Evolutionary conservation across 2,888 invertebrate species (phyloP).

Genomic region (Xylota segnis): DNA sequence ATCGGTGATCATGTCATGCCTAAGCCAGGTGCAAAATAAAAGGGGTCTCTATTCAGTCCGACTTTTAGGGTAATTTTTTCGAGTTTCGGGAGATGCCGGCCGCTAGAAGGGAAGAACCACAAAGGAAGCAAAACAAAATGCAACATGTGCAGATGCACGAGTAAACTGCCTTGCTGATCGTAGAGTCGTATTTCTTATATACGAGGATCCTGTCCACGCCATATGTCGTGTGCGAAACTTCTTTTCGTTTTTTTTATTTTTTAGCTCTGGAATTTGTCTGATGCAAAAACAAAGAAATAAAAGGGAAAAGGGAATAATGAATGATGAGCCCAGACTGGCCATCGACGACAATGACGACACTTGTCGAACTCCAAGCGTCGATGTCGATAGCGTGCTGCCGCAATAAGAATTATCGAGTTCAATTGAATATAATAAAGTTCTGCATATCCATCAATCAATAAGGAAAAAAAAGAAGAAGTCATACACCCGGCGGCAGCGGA

Average conservation of each 20-base stretch:
- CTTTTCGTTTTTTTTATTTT: constrained; percentile 11
- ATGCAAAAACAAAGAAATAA: constrained; percentile 4
- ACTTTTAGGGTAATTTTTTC: constrained; percentile 7
- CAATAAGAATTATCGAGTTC: constrained; percentile 38
- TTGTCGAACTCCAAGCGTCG: constrained; percentile 32
- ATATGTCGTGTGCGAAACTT: constrained; percentile 63
- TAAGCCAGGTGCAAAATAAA: constrained; percentile 68
- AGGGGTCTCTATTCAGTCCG: not conserved
- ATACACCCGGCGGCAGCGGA: not conserved
- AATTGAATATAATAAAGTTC: constrained; percentile 44
- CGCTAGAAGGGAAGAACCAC: constrained; percentile 6
- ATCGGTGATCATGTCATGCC: constrained; percentile 57
- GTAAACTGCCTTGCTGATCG: not conserved
- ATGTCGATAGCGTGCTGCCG: constrained; percentile 34
- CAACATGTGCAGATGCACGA: constrained; percentile 60
- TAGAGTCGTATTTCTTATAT: constrained; percentile 39
- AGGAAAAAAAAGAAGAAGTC: not conserved
- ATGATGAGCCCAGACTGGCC: constrained; percentile 32
- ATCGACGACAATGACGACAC: constrained; percentile 34
- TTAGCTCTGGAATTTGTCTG: not conserved
- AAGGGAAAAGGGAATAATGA: constrained; percentile 25
- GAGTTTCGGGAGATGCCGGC: constrained; percentile 2
- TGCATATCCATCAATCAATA: constrained; percentile 63
- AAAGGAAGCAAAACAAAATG: constrained; percentile 25
- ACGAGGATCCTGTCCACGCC: constrained; percentile 47